phyloP scores from a whole-genome alignment of 2,797 vertebrate species.

The Antrozous pallidus region DNA sequence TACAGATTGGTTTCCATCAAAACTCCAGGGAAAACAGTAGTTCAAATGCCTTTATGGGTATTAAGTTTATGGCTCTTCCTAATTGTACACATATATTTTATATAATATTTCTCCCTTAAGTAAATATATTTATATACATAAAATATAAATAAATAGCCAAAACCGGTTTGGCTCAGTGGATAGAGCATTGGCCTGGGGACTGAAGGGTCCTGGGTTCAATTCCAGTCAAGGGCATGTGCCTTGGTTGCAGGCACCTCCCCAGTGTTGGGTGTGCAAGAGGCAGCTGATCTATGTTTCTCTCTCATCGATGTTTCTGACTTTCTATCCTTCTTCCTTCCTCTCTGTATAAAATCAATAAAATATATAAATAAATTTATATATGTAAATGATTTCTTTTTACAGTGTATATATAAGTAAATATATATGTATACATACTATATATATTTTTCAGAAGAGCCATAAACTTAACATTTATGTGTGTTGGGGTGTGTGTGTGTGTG shows the following conservation, averaged over 20 bases:
- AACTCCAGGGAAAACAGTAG: background rate
- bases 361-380: background rate
- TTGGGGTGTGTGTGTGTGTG: background rate
- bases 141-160: background rate
- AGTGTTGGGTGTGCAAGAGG: too few relatives aligned
- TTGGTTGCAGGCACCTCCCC: too few relatives aligned
- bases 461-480: background rate
- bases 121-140: background rate
- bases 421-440: background rate
- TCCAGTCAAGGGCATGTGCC: too few relatives aligned
- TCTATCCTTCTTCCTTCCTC: too few relatives aligned
- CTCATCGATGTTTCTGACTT: too few relatives aligned
- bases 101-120: background rate
- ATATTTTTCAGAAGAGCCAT: background rate
- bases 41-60: background rate
- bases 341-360: too few relatives aligned
- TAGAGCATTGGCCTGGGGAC: too few relatives aligned
- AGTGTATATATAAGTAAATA: background rate
- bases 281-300: too few relatives aligned
- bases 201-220: too few relatives aligned
- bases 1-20: slow-evolving; percentile 31
- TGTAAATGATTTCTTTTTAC: background rate
- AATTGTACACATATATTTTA: background rate
- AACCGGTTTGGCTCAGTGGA: too few relatives aligned
- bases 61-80: background rate